Percentiles rank a stretch among this genome's conserved stretches.
These are phyloP conservation scores for Beroe ovata DNA, from an alignment of 37 sponge, comb jelly and placozoan genomes.

Conservation along the genomic window DNA sequence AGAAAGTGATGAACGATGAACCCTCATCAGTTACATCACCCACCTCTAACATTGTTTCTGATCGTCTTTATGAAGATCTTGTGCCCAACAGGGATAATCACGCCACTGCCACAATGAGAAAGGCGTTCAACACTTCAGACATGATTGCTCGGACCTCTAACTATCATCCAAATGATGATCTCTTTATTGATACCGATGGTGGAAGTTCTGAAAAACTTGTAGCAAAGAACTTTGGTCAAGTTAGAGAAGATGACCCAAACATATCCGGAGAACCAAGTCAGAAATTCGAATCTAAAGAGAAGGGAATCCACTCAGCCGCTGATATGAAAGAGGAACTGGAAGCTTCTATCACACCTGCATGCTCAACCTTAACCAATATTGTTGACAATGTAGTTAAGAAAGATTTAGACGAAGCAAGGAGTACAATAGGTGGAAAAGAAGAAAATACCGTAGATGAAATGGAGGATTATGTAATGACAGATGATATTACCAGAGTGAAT, in stretches of 20 bases:
- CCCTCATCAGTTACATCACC: neutral
- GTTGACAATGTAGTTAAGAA: neutral
- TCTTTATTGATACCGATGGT: neutral
- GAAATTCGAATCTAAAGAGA: neutral
- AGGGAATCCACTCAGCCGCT: no score
- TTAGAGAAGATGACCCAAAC: neutral
- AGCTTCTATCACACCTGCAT: neutral
- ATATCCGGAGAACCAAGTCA: neutral
- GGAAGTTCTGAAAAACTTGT: neutral
- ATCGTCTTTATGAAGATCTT: neutral
- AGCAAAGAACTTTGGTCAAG: neutral
- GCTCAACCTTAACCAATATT: neutral
- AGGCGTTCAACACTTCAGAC: neutral
- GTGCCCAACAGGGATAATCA: neutral
- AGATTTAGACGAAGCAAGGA: neutral
- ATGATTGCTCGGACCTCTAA: neutral
- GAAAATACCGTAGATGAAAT: neutral
- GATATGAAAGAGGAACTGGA: no score
- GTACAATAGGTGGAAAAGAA: neutral
- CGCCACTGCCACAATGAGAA: constrained; percentile 6
- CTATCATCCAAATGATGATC: neutral
- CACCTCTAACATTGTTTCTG: constrained; percentile 2
- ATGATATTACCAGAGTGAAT: neutral
- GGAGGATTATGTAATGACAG: neutral
- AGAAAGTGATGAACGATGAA: neutral